Conservation (phyloP, 2,113 vertebrate species). For the Paralichthys olivaceus region DNA sequence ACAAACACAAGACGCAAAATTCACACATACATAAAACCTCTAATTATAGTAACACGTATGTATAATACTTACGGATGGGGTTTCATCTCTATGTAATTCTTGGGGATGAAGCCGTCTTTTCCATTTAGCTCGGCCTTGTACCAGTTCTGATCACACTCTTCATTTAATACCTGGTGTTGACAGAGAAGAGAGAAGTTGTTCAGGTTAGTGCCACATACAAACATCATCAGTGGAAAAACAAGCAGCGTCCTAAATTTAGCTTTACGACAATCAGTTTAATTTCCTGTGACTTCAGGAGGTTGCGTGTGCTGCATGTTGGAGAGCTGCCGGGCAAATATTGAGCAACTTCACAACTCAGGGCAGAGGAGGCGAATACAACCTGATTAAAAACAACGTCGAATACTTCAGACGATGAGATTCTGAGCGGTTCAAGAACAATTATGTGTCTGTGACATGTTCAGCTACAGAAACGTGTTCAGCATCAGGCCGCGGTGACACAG, state of each 20-base stretch:
- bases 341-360: background rate
- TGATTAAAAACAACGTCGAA: background rate
- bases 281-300: constrained; percentile 30
- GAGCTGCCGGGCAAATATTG: constrained; percentile 32
- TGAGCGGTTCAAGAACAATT: background rate
- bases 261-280: constrained; percentile 30
- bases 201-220: background rate
- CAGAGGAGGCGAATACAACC: background rate
- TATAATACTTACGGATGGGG: constrained; percentile 93
- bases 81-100: constrained; percentile 99
- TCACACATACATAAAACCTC: background rate
- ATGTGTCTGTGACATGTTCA: background rate
- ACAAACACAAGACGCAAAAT: no score
- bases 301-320: background rate
- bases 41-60: background rate
- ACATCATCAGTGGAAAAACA: constrained; percentile 28
- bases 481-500: background rate
- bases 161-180: constrained; percentile 92
- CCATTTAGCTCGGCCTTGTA: constrained; percentile 98
- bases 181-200: constrained; percentile 25
- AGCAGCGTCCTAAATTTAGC: constrained; percentile 8
- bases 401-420: no score
- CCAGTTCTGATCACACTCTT: constrained; percentile 88
- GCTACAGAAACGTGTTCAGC: background rate
- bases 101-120: constrained; percentile 98